phyloP scores from a whole-genome alignment of 1,140 invertebrate species.

The Trypoxylus dichotomus region DNA sequence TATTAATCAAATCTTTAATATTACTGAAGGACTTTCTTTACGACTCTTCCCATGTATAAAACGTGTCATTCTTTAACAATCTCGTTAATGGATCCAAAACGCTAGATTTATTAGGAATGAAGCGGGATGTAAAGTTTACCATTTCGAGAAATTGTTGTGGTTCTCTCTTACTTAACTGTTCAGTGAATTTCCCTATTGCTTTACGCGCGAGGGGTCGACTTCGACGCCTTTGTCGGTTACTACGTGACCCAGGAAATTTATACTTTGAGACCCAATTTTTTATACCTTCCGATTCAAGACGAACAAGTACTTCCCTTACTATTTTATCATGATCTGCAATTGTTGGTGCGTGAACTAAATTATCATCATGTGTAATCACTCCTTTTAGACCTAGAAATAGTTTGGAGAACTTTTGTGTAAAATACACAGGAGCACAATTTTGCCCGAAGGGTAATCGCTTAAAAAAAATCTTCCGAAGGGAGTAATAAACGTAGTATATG shows the following conservation, averaged over 20 bases:
- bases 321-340: no score
- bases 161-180: conserved; percentile 37
- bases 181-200: conserved; percentile 38
- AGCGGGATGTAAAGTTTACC: conserved; percentile 42
- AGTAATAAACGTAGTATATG: conserved; percentile 40
- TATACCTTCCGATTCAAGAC: no score
- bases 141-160: conserved; percentile 32
- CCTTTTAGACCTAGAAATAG: no score
- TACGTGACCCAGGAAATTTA: conserved; percentile 47
- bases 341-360: no score
- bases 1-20: conserved; percentile 35
- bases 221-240: conserved; percentile 43
- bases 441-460: no score
- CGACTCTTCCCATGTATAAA: conserved; percentile 34
- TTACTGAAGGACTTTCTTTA: conserved; percentile 35
- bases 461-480: no score
- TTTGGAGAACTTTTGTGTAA: no score
- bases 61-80: conserved; percentile 34
- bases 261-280: conserved; percentile 32
- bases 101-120: conserved; percentile 38
- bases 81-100: conserved; percentile 40
- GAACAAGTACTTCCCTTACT: no score
- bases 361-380: no score
- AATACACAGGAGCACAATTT: no score
- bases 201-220: conserved; percentile 43